These are phyloP conservation scores for Rhinoptilus africanus DNA, from an alignment of 2,113 vertebrate genomes.

Conservation along the genomic window DNA sequence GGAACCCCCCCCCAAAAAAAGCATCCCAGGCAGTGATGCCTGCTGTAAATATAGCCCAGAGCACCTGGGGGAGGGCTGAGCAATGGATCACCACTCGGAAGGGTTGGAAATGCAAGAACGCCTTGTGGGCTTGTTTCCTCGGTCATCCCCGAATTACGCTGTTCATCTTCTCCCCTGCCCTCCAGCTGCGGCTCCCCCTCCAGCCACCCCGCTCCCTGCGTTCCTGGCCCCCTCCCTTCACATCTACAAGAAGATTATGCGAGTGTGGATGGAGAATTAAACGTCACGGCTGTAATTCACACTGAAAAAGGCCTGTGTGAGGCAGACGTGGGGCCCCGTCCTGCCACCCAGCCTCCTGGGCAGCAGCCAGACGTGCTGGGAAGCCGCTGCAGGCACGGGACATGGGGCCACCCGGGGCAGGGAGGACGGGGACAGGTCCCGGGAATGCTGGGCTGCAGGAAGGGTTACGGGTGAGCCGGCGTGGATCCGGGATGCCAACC, in stretches of 20 bases:
- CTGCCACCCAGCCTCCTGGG: not conserved
- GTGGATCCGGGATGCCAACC: not conserved
- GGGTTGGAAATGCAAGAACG: not conserved
- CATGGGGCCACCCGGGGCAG: accelerated
- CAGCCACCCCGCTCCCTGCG: not conserved
- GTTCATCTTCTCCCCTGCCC: not conserved
- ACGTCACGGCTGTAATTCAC: not conserved
- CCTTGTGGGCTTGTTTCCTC: not conserved
- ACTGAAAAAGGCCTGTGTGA: not conserved
- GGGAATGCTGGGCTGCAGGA: not conserved
- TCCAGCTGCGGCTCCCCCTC: not conserved
- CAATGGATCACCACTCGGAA: not conserved
- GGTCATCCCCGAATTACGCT: not conserved
- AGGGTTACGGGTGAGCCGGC: accelerated
- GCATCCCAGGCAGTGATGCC: not conserved
- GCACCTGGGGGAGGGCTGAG: not conserved
- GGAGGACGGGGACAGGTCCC: not conserved
- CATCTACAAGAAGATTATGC: not conserved
- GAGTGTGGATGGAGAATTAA: not conserved
- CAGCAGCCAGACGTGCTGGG: not conserved
- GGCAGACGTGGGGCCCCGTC: not conserved
- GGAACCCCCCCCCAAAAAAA: not conserved
- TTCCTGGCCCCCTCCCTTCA: not conserved
- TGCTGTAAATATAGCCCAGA: not conserved
- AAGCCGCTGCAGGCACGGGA: not conserved